Conservation (phyloP, 2,888 invertebrate species). For the Diloba caeruleocephala region DNA sequence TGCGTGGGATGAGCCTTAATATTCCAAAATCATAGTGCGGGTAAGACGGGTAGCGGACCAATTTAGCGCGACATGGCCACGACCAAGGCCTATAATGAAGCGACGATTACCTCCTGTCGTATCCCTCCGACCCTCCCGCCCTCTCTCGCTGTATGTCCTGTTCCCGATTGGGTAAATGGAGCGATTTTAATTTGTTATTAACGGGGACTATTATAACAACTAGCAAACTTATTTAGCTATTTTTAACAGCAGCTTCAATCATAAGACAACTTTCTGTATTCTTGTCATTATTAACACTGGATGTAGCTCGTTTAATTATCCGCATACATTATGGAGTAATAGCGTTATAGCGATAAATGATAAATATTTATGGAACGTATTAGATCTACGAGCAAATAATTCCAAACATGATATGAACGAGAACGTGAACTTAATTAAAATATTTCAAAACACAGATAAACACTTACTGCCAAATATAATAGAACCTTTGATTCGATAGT, state of each 20-base stretch:
- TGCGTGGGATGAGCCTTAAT: conserved; percentile 63
- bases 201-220: conserved; percentile 4
- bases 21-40: conserved; percentile 69
- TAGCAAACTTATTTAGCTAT: neutral
- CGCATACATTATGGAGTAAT: conserved; percentile 1
- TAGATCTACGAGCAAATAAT: neutral
- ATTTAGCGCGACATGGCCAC: conserved; percentile 62
- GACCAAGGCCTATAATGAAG: conserved; percentile 52
- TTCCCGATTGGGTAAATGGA: conserved; percentile 32
- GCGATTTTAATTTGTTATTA: conserved; percentile 37
- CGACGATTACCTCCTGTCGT: conserved; percentile 50
- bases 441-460: neutral
- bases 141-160: conserved; percentile 4
- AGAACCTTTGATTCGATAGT: too few relatives aligned
- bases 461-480: neutral
- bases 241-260: conserved; percentile 4
- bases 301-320: conserved; percentile 6
- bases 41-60: conserved; percentile 66
- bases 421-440: neutral
- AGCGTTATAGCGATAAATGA: conserved; percentile 15
- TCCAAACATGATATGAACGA: neutral
- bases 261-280: conserved; percentile 1
- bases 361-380: conserved; percentile 1
- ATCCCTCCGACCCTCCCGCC: conserved; percentile 7
- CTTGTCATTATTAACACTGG: neutral